Conservation (phyloP, 2,888 invertebrate genomes). For the Harmothoe impar region DNA sequence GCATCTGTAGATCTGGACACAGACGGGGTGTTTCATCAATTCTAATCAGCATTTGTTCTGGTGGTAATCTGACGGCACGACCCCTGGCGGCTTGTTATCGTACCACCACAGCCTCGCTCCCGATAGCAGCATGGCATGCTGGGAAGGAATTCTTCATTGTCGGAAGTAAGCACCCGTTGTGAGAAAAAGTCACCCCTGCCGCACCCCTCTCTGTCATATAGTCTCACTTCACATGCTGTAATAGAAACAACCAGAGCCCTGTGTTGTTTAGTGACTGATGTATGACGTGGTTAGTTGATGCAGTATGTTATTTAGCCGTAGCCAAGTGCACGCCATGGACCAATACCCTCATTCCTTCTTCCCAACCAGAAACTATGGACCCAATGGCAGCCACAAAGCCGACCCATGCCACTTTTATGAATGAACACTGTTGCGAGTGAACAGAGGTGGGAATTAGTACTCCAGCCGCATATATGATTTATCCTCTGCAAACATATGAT, state of each 20-base stretch:
- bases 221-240: no score
- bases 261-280: background rate
- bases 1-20: no score
- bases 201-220: background rate
- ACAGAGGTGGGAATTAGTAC: no score
- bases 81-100: constrained; percentile 2
- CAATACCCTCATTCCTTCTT: background rate
- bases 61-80: background rate
- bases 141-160: constrained; percentile 9
- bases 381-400: background rate
- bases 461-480: no score
- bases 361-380: background rate
- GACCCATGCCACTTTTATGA: no score
- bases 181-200: background rate
- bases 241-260: background rate
- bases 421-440: no score
- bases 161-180: background rate
- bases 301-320: background rate
- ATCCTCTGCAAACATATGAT: no score
- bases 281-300: background rate
- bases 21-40: background rate
- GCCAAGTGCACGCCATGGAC: no score
- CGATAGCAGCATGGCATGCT: background rate
- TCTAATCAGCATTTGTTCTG: constrained; percentile 12
- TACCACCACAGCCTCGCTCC: constrained; percentile 8